Evolutionary conservation across 2,888 invertebrate genomes (phyloP).

Genomic region (Scaptodrosophila latifasciaeformis): DNA sequence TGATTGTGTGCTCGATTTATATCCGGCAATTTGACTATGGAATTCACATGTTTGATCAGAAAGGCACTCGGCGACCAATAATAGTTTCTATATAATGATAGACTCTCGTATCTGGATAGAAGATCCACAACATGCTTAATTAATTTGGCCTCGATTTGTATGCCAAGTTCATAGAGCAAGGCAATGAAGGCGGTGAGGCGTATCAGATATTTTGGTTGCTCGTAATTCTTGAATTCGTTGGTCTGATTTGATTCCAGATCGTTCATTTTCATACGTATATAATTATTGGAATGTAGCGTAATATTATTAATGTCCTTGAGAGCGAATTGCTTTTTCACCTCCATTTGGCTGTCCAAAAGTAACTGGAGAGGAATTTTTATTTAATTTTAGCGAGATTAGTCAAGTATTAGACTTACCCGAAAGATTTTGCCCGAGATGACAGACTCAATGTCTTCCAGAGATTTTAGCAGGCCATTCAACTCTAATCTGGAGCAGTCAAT

Average conservation of each 20-base stretch:
- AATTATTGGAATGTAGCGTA: constrained; percentile 47
- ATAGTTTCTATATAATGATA: constrained; percentile 86
- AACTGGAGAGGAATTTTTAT: constrained; percentile 25
- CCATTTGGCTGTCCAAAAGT: constrained; percentile 38
- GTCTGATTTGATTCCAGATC: constrained; percentile 32
- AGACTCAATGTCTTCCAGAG: constrained; percentile 78
- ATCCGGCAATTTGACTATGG: constrained; percentile 76
- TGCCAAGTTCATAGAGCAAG: constrained; percentile 83
- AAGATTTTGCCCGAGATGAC: constrained; percentile 48
- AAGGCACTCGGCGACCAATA: constrained; percentile 92
- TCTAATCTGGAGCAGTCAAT: constrained; percentile 77
- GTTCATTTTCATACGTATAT: constrained; percentile 33
- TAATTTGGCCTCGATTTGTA: constrained; percentile 85
- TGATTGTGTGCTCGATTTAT: constrained; percentile 73
- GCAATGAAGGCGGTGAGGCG: constrained; percentile 83
- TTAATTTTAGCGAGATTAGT: background rate
- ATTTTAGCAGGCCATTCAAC: constrained; percentile 81
- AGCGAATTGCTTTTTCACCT: constrained; percentile 41
- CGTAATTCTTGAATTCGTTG: constrained; percentile 49
- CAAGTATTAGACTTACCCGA: constrained; percentile 22
- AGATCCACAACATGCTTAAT: constrained; percentile 85
- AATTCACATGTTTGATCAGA: constrained; percentile 80
- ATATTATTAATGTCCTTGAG: constrained; percentile 40
- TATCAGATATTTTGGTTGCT: constrained; percentile 77
- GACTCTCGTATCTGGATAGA: constrained; percentile 85